Evolutionary conservation across 2,888 invertebrate genomes (phyloP).

Genomic region (Omphaloscelis lunosa): DNA sequence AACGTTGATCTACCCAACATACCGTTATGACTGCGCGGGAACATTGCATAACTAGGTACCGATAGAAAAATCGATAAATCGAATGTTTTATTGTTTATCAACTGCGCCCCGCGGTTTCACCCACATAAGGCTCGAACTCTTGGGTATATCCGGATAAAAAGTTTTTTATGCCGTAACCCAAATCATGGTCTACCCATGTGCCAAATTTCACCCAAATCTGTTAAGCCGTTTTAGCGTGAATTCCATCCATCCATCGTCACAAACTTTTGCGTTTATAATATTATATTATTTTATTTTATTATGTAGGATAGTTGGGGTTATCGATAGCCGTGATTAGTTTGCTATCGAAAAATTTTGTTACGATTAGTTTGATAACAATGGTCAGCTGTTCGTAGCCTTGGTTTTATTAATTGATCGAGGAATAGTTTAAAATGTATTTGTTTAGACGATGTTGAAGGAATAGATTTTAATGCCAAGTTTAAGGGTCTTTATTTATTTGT

Average conservation of each 20-base stretch:
- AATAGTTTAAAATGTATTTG: not conserved
- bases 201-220: too few species aligned
- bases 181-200: too few species aligned
- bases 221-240: too few species aligned
- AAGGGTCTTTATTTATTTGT: not conserved
- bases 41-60: constrained; percentile 31
- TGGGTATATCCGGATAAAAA: too few species aligned
- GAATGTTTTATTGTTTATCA: not conserved
- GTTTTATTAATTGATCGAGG: not conserved
- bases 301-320: not conserved
- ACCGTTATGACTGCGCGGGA: constrained; percentile 23
- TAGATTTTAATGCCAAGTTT: not conserved
- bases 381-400: not conserved
- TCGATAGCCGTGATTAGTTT: not conserved
- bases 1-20: constrained; percentile 33
- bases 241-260: too few species aligned
- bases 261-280: too few species aligned
- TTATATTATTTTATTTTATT: too few species aligned
- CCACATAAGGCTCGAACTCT: too few species aligned
- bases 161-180: too few species aligned
- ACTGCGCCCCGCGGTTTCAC: too few species aligned
- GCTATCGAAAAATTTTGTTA: not conserved
- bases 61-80: not conserved
- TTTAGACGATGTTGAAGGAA: not conserved
- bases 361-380: not conserved